Percentiles rank a stretch among this genome's conserved stretches.
These are phyloP conservation scores for Liopterus haemorrhoidalis DNA, from an alignment of 2,888 invertebrate species.

Conservation along the genomic window DNA sequence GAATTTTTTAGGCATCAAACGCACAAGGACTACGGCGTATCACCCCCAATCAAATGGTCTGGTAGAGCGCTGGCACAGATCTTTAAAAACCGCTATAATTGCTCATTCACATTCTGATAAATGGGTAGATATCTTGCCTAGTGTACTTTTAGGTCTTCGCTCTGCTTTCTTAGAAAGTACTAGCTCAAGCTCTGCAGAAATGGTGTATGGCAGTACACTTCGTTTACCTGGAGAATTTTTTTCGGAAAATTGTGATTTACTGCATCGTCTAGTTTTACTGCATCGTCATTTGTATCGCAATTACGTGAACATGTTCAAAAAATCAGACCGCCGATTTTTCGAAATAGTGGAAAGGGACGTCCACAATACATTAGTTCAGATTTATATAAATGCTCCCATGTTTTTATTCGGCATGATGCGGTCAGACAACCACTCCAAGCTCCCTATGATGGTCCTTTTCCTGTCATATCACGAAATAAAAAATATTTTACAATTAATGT, in stretches of 20 bases:
- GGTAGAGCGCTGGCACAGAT: background rate
- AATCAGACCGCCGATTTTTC: no score
- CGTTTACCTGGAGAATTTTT: background rate
- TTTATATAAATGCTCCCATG: no score
- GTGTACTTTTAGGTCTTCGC: conserved; percentile 2
- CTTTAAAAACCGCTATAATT: background rate
- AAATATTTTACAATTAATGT: conserved; percentile 1
- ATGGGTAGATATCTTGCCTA: background rate
- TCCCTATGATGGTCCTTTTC: background rate
- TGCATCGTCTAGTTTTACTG: no score
- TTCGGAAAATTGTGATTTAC: background rate
- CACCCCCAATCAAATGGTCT: conserved; percentile 4
- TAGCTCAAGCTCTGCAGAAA: conserved; percentile 1
- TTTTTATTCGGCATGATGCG: background rate
- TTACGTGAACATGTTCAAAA: no score
- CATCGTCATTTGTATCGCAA: no score
- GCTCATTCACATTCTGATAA: background rate
- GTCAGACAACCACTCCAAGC: conserved; percentile 1
- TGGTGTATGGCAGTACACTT: conserved; percentile 1
- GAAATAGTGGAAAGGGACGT: no score
- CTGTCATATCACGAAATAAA: background rate
- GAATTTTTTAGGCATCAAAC: background rate
- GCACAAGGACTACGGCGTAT: conserved; percentile 4
- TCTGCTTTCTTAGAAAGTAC: background rate
- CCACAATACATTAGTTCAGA: no score